Conservation (phyloP, 2,888 invertebrate species). For the Microplitis deprimator region DNA sequence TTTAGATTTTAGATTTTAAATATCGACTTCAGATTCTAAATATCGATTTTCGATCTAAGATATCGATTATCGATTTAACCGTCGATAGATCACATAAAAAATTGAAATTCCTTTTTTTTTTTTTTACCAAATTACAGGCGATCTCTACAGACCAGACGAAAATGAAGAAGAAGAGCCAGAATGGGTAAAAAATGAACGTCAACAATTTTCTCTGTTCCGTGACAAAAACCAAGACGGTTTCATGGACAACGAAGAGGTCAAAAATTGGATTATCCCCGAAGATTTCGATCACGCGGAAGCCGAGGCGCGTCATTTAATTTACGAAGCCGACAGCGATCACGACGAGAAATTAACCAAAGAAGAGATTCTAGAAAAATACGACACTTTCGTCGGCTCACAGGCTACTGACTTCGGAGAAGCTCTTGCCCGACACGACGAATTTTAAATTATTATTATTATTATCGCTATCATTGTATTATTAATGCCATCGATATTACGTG, state of each 20-base stretch:
- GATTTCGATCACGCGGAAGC: conserved; percentile 98
- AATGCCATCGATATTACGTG: background rate
- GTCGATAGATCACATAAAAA: too few species aligned
- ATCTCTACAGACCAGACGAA: conserved; percentile 88
- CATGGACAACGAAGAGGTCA: conserved; percentile 89
- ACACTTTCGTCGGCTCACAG: conserved; percentile 98
- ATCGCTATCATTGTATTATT: conserved; percentile 4
- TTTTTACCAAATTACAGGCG: conserved; percentile 71
- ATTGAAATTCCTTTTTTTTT: too few species aligned
- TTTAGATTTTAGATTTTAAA: too few species aligned
- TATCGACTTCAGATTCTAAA: too few species aligned
- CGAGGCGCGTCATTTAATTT: conserved; percentile 95
- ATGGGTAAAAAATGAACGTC: conserved; percentile 95
- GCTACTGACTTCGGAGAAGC: conserved; percentile 99
- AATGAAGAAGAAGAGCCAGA: conserved; percentile 91
- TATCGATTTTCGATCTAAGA: too few species aligned
- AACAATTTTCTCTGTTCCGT: conserved; percentile 88
- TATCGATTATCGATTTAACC: too few species aligned
- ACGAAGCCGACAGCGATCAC: conserved; percentile 92
- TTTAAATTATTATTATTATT: conserved; percentile 73
- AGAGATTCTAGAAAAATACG: conserved; percentile 95
- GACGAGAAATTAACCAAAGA: conserved; percentile 91
- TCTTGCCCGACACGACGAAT: conserved; percentile 94
- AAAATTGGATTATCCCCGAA: conserved; percentile 93
- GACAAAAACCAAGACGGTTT: conserved; percentile 92